Conservation (phyloP, 2,797 vertebrate species). For the Coendou prehensilis region DNA sequence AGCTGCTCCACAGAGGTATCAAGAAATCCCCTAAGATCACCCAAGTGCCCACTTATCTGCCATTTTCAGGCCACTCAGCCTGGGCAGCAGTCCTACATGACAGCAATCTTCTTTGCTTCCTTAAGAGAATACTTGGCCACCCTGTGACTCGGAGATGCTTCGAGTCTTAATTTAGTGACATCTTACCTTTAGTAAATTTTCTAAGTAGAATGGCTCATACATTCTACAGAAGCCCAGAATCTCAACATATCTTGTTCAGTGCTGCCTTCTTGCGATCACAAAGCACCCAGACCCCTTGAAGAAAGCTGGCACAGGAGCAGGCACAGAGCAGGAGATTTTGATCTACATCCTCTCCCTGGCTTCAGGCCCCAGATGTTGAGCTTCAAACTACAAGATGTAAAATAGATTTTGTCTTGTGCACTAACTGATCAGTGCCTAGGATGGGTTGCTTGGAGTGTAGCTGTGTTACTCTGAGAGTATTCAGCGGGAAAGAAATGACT, state of each 20-base stretch:
- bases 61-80: neutral
- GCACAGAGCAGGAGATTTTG: neutral
- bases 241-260: neutral
- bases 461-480: neutral
- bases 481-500: neutral
- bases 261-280: neutral
- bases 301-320: neutral
- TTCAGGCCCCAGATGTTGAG: neutral
- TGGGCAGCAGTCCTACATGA: neutral
- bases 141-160: neutral
- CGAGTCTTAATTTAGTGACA: neutral
- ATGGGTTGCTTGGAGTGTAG: neutral
- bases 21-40: neutral
- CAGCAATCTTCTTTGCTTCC: neutral
- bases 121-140: neutral
- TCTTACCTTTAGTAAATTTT: neutral
- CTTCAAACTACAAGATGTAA: neutral
- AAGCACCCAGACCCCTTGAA: neutral
- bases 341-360: neutral
- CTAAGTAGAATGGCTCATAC: neutral
- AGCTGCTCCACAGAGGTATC: neutral
- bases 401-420: neutral
- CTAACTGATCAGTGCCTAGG: neutral
- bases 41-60: neutral
- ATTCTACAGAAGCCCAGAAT: neutral